Conservation (phyloP, 2,113 vertebrate species). For the Bubalus kerabau region DNA sequence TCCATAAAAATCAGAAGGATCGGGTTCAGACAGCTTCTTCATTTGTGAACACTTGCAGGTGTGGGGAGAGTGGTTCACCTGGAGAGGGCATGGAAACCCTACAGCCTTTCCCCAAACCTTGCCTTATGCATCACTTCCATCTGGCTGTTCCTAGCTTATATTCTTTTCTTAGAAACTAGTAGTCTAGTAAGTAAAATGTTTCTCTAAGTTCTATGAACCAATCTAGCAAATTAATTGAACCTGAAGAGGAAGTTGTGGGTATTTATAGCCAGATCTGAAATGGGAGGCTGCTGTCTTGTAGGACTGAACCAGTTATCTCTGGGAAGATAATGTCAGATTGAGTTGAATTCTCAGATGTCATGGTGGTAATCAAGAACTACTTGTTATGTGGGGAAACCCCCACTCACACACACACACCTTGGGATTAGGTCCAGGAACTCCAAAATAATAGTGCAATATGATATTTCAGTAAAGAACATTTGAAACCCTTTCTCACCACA, state of each 20-base stretch:
- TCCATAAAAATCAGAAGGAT: neutral
- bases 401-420: neutral
- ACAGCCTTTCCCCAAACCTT: neutral
- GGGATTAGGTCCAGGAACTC: neutral
- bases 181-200: neutral
- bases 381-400: neutral
- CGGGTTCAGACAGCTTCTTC: neutral
- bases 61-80: neutral
- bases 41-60: neutral
- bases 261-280: neutral
- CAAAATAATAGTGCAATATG: neutral
- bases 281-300: too few relatives aligned
- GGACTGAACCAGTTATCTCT: neutral
- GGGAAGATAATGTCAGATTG: neutral
- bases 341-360: neutral
- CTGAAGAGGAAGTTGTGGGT: neutral
- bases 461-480: neutral
- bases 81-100: neutral
- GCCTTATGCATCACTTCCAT: neutral
- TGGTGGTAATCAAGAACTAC: neutral
- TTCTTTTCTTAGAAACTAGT: neutral
- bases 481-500: neutral
- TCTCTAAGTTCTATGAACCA: neutral
- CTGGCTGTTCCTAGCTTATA: neutral
- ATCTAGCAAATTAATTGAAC: neutral